Base-by-base conservation (phyloP, 2,113 vertebrate genomes). In the Phalacrocorax carbo region DNA sequence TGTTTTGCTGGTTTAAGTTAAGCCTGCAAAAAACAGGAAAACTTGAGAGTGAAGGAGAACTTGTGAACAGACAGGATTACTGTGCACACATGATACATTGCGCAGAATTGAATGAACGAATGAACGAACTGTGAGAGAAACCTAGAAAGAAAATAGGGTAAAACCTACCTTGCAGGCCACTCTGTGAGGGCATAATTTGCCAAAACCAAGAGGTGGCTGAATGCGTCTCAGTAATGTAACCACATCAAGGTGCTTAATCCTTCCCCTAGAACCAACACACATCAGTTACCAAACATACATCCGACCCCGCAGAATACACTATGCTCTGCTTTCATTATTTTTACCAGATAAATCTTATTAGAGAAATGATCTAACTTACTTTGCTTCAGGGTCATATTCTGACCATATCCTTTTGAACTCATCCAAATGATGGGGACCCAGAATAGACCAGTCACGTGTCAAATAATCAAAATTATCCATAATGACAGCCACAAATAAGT, bases 391-490 rank as follows among this genome's bases (percentile, higher is more conserved):
- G 95, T 99, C 99, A 11, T 99, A 99, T 97, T 99, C 99, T 40
- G 99, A 99, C 99, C 99, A 99, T 97, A 99, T 99, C 93, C 99
- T 99, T 97, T 99, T 99, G 97, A 99, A 99, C 97, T 99, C 99
- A 73, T 99, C 99, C 79, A 99, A 97, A 93, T 99, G 99, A 97
- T 99, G 99, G 66, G 99, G 99, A 54, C 99, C 99, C 95, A 99
- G 98, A 97, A 99, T 99, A 68, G 99, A 99, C 99, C 99, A 99
- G 97, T 99, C 99, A 72, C 99, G 99, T 23, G 99, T 99, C 79
- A 99, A 98, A 98, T 99, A 99, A 98, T 99, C 99, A 98, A 99
- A 99, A 96, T 99, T 99, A 98, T 99, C 99, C 99, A 99, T 99
- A 98, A 99, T 99, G 97, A 99, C 99, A 23, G 99, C 99, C 95